Evolutionary conservation across 2,888 invertebrate genomes (phyloP).

Genomic region (Leptinotarsa rubiginosa): DNA sequence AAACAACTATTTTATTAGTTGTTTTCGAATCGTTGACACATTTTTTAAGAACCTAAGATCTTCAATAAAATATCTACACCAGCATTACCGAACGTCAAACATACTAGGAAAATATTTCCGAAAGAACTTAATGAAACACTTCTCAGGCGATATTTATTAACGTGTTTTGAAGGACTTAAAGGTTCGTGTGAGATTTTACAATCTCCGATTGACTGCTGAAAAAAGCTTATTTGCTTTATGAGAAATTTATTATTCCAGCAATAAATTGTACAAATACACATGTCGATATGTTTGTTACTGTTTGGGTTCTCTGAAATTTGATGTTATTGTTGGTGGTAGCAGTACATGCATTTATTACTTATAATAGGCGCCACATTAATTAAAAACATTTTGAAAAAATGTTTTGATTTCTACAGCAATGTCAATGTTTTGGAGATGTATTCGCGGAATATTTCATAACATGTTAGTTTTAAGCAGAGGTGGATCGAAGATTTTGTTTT

Average conservation of each 20-base stretch:
- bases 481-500: too few relatives aligned
- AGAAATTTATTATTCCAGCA: slow-evolving; percentile 1
- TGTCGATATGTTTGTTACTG: slow-evolving; percentile 9
- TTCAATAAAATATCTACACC: too few relatives aligned
- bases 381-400: neutral
- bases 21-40: too few relatives aligned
- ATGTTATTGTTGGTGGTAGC: slow-evolving; percentile 2
- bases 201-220: slow-evolving; percentile 1
- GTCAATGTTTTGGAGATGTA: neutral
- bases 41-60: too few relatives aligned
- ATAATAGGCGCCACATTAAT: neutral
- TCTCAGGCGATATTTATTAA: slow-evolving; percentile 2
- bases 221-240: slow-evolving; percentile 6
- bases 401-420: neutral
- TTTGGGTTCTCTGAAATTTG: slow-evolving; percentile 6
- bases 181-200: slow-evolving; percentile 12
- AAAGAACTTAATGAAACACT: neutral
- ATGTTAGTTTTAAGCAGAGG: too few relatives aligned
- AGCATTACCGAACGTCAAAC: neutral
- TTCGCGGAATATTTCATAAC: too few relatives aligned
- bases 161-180: slow-evolving; percentile 7
- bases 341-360: neutral
- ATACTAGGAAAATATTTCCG: neutral
- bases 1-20: too few relatives aligned
- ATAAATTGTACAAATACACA: slow-evolving; percentile 9